These are phyloP conservation scores for Tigriopus japonicus DNA, from an alignment of 1,140 invertebrate genomes.

Conservation along the genomic window DNA sequence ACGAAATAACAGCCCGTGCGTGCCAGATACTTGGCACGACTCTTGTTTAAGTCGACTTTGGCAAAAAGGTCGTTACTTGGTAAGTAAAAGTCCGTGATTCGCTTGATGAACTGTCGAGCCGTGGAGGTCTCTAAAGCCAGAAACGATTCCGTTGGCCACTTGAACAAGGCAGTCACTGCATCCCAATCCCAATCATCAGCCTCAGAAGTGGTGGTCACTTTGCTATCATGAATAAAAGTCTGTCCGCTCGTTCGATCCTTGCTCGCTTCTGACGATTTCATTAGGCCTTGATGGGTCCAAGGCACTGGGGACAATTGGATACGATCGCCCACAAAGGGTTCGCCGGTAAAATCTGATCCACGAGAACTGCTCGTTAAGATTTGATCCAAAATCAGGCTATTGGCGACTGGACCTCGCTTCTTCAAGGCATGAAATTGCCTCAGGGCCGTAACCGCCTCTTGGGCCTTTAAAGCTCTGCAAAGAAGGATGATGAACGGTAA, in stretches of 20 bases:
- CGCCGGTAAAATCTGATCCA: neutral
- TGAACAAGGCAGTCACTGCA: conserved; percentile 50
- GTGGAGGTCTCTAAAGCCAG: conserved; percentile 17
- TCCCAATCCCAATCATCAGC: conserved; percentile 57
- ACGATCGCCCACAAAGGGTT: conserved; percentile 28
- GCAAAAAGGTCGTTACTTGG: conserved; percentile 59
- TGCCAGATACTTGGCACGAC: conserved; percentile 38
- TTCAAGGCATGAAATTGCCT: conserved; percentile 51
- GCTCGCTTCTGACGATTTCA: neutral
- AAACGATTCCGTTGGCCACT: conserved; percentile 21
- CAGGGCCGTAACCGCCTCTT: conserved; percentile 56
- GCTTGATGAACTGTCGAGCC: conserved; percentile 53
- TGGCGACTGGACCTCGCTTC: conserved; percentile 49
- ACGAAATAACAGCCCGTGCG: conserved; percentile 52
- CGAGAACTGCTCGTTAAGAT: conserved; percentile 32
- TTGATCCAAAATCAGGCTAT: conserved; percentile 62
- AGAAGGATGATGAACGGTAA: neutral
- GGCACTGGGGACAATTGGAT: neutral
- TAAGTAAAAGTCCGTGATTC: conserved; percentile 63
- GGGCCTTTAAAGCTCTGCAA: conserved; percentile 29
- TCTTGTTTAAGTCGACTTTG: conserved; percentile 42
- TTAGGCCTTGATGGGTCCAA: too few relatives aligned
- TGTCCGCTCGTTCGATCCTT: neutral
- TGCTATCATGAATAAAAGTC: neutral
- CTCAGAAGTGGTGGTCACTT: neutral